Evolutionary conservation across 1,140 invertebrate species (phyloP).

Genomic region (Leucophenga varia): DNA sequence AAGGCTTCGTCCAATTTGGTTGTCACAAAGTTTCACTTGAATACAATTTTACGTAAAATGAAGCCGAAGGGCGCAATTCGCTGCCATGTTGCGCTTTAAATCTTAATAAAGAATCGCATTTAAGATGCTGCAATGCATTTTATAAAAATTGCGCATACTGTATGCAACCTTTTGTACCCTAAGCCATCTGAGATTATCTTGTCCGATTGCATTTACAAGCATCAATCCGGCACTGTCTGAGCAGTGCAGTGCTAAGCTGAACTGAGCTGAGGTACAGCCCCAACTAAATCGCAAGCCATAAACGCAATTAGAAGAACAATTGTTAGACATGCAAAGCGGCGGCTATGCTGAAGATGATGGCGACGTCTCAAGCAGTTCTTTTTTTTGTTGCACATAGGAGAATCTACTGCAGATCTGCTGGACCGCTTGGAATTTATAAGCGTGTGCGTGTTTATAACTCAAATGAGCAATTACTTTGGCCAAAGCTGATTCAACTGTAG

Average conservation of each 20-base stretch:
- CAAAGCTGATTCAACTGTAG: conserved; percentile 32
- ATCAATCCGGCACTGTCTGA: conserved; percentile 19
- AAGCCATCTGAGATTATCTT: conserved; percentile 41
- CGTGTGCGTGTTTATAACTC: conserved; percentile 49
- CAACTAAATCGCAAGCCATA: too few species aligned
- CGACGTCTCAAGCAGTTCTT: too few species aligned
- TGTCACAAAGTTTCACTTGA: neutral
- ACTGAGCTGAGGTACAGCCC: too few species aligned
- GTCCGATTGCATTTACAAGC: conserved; percentile 52
- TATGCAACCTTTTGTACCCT: conserved; percentile 7
- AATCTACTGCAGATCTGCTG: too few species aligned
- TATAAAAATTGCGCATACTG: conserved; percentile 29
- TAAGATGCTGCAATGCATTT: conserved; percentile 32
- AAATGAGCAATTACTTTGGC: conserved; percentile 52
- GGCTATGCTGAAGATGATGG: too few species aligned
- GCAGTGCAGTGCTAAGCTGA: conserved; percentile 21
- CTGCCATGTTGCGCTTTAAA: conserved; percentile 30
- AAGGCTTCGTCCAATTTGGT: conserved; percentile 17
- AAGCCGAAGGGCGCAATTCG: neutral
- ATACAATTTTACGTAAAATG: neutral
- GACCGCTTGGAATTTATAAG: conserved; percentile 3
- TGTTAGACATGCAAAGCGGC: conserved; percentile 52
- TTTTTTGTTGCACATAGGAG: too few species aligned
- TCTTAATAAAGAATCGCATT: conserved; percentile 22
- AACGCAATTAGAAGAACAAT: conserved; percentile 55